Evolutionary conservation across 2,888 invertebrate genomes (phyloP).

Genomic region (Terebella lapidaria): DNA sequence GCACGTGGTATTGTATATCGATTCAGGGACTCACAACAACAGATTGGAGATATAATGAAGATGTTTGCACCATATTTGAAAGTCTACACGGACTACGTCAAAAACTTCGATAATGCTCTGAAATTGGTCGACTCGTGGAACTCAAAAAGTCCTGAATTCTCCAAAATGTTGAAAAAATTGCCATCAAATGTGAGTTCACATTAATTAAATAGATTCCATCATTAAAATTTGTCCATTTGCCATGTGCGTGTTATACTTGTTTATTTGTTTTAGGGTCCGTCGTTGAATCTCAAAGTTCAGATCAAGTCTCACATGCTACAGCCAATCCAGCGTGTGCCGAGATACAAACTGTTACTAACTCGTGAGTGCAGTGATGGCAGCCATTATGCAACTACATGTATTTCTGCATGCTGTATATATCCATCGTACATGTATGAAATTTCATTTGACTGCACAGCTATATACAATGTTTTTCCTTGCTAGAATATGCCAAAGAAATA

Average conservation of each 20-base stretch:
- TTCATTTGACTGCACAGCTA: too few relatives aligned
- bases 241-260: too few relatives aligned
- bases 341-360: slow-evolving; percentile 58
- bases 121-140: not conserved
- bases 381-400: too few relatives aligned
- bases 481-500: too few relatives aligned
- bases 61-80: slow-evolving; percentile 4
- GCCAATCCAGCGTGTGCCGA: slow-evolving; percentile 59
- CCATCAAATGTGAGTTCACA: too few relatives aligned
- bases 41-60: slow-evolving; percentile 4
- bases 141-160: not conserved
- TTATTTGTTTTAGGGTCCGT: too few relatives aligned
- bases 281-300: not conserved
- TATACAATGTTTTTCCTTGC: not conserved
- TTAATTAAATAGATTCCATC: too few relatives aligned
- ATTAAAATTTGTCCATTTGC: too few relatives aligned
- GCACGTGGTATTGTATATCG: not conserved
- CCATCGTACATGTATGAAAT: too few relatives aligned
- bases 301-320: slow-evolving; percentile 55
- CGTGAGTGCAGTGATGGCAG: too few relatives aligned
- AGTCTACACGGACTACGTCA: slow-evolving; percentile 5
- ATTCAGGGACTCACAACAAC: not conserved
- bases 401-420: too few relatives aligned
- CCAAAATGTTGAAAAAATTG: not conserved
- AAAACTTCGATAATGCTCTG: slow-evolving; percentile 1